Percentiles rank a stretch among this genome's conserved stretches.
Conservation (phyloP, 2,797 vertebrate species). For the Hydrocynus forskahlii region DNA sequence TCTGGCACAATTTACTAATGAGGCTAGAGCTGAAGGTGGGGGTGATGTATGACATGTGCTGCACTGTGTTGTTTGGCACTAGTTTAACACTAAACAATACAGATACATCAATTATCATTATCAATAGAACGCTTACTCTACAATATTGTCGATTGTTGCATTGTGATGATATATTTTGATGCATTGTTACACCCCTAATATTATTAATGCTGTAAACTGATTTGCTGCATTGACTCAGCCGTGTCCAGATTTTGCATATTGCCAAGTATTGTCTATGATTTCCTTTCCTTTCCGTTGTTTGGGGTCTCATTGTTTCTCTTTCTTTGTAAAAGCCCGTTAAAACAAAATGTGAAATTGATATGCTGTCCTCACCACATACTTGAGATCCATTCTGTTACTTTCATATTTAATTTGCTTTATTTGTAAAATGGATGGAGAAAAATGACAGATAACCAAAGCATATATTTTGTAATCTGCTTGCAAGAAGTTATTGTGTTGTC, state of each 20-base stretch:
- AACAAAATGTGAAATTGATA: background rate
- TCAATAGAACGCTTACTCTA: too few species aligned
- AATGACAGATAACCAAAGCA: conserved; percentile 6
- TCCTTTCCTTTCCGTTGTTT: background rate
- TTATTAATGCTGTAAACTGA: conserved; percentile 21
- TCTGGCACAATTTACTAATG: too few species aligned
- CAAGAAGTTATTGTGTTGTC: background rate
- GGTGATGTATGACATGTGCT: too few species aligned
- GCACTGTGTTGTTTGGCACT: too few species aligned
- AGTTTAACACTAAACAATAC: too few species aligned
- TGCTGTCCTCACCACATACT: background rate
- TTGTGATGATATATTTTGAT: background rate
- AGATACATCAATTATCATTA: too few species aligned
- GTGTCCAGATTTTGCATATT: conserved; percentile 1
- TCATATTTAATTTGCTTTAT: background rate
- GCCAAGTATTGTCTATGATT: conserved; percentile 9
- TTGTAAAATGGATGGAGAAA: conserved; percentile 1
- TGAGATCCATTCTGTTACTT: background rate
- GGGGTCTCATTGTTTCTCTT: background rate
- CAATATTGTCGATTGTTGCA: too few species aligned
- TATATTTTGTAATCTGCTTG: conserved; percentile 3
- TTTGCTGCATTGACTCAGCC: background rate
- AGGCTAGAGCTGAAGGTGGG: too few species aligned
- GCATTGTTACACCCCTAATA: background rate
- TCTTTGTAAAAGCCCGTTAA: background rate